Conservation (phyloP, 2,797 vertebrate species). For the Coregonus suidteri region DNA sequence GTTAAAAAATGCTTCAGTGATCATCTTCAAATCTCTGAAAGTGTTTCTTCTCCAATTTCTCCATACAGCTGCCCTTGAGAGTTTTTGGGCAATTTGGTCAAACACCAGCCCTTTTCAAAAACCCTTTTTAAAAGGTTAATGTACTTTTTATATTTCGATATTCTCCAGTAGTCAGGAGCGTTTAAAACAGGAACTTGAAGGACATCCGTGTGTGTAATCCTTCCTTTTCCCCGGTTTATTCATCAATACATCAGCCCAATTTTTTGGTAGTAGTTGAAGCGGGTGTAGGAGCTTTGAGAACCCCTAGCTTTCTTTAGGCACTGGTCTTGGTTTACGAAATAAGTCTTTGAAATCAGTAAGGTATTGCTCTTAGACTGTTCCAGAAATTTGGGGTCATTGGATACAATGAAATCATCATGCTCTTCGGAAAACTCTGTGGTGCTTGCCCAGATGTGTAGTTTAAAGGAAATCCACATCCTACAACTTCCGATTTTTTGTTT, state of each 20-base stretch:
- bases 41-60: slow-evolving; percentile 1
- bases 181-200: slow-evolving; percentile 33
- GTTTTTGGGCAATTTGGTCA: background rate
- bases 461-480: slow-evolving; percentile 32
- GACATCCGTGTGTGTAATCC: background rate
- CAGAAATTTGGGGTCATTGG: slow-evolving; percentile 31
- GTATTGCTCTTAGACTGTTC: slow-evolving; percentile 40
- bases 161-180: slow-evolving; percentile 13
- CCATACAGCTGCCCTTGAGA: too few relatives aligned
- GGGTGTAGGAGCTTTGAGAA: slow-evolving; percentile 15
- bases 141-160: background rate
- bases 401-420: slow-evolving; percentile 31
- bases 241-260: slow-evolving; percentile 9
- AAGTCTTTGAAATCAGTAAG: slow-evolving; percentile 33
- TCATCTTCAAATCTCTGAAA: background rate
- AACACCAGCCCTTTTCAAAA: slow-evolving; percentile 23
- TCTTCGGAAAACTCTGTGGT: slow-evolving; percentile 40
- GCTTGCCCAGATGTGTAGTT: slow-evolving; percentile 44
- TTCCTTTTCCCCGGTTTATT: background rate
- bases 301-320: slow-evolving; percentile 38
- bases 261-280: slow-evolving; percentile 1
- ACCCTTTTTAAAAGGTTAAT: background rate
- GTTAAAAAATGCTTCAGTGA: slow-evolving; percentile 1
- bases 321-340: slow-evolving; percentile 33
- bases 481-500: background rate